Evolutionary conservation across 2,113 vertebrate species (phyloP).

Genomic region (Mellivora capensis): DNA sequence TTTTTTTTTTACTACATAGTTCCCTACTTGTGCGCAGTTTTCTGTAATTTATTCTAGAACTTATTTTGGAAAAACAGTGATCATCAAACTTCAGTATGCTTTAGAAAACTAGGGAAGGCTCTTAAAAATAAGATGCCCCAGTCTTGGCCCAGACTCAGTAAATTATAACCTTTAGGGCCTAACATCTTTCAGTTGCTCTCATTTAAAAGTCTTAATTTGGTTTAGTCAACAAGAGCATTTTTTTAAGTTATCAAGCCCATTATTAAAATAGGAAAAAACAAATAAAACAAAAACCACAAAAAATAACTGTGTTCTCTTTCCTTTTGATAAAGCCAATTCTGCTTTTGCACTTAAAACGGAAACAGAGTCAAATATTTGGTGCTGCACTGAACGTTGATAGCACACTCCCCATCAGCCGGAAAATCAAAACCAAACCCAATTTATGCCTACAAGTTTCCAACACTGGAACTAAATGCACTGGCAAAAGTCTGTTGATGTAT

Average conservation of each 20-base stretch:
- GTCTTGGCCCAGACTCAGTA: not conserved
- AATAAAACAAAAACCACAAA: not conserved
- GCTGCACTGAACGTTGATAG: not conserved
- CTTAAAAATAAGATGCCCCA: not conserved
- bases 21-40: not conserved
- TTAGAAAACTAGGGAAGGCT: conserved; percentile 13
- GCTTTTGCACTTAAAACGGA: not conserved
- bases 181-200: not conserved
- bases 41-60: not conserved
- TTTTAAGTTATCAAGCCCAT: not conserved
- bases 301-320: not conserved
- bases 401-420: not conserved
- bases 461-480: conserved; percentile 19
- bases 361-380: not conserved
- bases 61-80: not conserved
- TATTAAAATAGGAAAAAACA: conserved; percentile 16
- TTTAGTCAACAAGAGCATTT: not conserved
- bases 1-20: not conserved
- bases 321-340: not conserved
- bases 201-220: not conserved
- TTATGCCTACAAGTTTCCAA: conserved; percentile 19
- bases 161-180: not conserved
- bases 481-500: conserved; percentile 12
- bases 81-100: not conserved
- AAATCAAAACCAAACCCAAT: conserved; percentile 9